Conservation (phyloP, 2,113 vertebrate species). For the Podarcis raffonei region DNA sequence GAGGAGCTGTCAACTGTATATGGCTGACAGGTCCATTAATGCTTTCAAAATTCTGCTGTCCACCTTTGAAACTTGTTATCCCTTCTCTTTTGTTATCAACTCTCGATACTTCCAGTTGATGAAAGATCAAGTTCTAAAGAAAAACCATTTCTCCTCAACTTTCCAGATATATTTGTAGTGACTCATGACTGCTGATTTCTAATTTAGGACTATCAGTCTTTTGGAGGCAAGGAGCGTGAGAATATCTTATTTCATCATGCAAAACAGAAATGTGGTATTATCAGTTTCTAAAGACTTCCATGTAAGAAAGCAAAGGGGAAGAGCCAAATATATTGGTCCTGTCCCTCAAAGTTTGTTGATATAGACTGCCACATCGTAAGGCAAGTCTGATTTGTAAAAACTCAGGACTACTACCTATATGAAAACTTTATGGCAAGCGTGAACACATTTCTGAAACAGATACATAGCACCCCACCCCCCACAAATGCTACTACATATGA, state of each 20-base stretch:
- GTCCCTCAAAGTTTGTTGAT: background rate
- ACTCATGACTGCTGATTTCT: slow-evolving; percentile 1
- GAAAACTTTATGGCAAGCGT: background rate
- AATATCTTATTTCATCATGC: slow-evolving; percentile 7
- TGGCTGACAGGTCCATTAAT: background rate
- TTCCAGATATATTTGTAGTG: background rate
- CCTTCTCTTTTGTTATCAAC: background rate
- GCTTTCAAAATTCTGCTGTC: background rate
- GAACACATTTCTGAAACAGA: no score
- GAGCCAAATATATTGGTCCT: background rate
- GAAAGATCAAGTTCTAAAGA: background rate
- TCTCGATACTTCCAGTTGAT: background rate
- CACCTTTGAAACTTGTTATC: background rate
- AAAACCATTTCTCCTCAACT: background rate
- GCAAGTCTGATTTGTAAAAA: background rate
- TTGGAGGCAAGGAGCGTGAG: slow-evolving; percentile 1
- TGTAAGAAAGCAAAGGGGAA: background rate
- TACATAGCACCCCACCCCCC: no score
- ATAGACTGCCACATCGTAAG: background rate
- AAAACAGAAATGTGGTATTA: background rate
- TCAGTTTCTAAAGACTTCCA: background rate
- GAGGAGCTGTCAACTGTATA: background rate
- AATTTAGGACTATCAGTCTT: background rate
- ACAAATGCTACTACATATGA: no score
- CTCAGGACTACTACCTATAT: no score